Evolutionary conservation across 2,113 vertebrate genomes (phyloP), one percentile per base, ranked within the genome.

Genomic region (Ageneiosus marmoratus): DNA sequence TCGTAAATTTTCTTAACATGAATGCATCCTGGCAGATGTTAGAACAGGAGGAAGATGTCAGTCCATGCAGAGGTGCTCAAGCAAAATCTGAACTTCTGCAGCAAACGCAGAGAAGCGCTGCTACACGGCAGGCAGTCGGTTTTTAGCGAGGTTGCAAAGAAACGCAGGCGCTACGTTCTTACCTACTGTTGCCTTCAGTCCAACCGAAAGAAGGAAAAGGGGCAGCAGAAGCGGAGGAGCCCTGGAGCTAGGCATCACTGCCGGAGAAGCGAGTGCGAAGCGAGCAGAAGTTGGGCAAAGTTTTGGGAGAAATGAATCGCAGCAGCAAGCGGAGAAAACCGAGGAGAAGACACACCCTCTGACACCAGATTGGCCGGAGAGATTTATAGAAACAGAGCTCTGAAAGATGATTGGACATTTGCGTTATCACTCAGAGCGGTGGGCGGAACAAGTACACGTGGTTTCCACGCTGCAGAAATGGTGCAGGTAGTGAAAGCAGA

Each of bases 361-460:
- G 13, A 0, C 0, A 70, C 58, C 10, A 0, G 58, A 92, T 93
- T 93, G 90, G 88, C 12, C 75, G 0, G 24, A 15, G 11, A 24
- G 29, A 13, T 48, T 56, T 41, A 79, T 51, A 78, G 24, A 34
- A 77, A 81, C 0, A 76, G 32, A 75, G 41, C 15, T 34, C 20
- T 24, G 46, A 13, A 0, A 24, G 48, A 4, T 84, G 16, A 92
- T 91, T 92, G 86, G 92, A 58, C 82, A 0, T 0, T 1, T 10
- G 0, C 44, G 46, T 79, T 67, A 87, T 81, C 90, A 27, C 60
- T 92, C 78, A 86, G 37, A 18, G 46, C 34, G 53, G 89, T 89
- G 93, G 93, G 91, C 89, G 88, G 93, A 86, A 89, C 89, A 88
- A 78, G 88, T 93, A 94, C 96, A 96, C 95, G 95, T 96, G 96